A percentile compares a stretch with the other conserved stretches of the same genome.
Conservation (phyloP, 2,888 invertebrate genomes). For the Orchesella flavescens region DNA sequence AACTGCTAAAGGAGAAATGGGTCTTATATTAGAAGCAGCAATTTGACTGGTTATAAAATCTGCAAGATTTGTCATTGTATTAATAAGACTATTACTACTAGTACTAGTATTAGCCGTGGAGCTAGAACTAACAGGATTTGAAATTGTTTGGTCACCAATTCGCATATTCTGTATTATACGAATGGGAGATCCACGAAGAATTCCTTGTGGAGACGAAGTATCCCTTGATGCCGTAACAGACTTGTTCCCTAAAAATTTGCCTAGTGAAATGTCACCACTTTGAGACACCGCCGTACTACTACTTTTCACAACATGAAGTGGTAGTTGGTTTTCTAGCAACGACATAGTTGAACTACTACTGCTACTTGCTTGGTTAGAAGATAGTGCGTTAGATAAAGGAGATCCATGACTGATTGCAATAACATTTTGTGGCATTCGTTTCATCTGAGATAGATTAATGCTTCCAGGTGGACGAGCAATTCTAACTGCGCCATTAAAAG, state of each 20-base stretch:
- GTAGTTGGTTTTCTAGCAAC: constrained; percentile 25
- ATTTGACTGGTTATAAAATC: constrained; percentile 72
- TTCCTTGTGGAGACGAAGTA: constrained; percentile 29
- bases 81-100: constrained; percentile 42
- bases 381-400: neutral
- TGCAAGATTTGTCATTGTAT: constrained; percentile 69
- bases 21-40: constrained; percentile 71
- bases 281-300: constrained; percentile 14
- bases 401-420: constrained; percentile 64
- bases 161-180: constrained; percentile 54
- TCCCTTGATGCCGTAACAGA: constrained; percentile 32
- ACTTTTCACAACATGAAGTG: constrained; percentile 25
- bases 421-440: constrained; percentile 65
- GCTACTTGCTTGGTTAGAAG: neutral
- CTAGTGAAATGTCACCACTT: neutral
- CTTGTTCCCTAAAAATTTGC: constrained; percentile 14
- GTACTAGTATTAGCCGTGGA: neutral
- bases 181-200: constrained; percentile 55
- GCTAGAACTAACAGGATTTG: constrained; percentile 6
- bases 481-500: constrained; percentile 63
- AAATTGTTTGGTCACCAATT: constrained; percentile 24
- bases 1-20: constrained; percentile 69
- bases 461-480: constrained; percentile 65
- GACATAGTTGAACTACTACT: constrained; percentile 22
- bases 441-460: constrained; percentile 65